phyloP scores from a whole-genome alignment of 2,888 invertebrate genomes.

The Drosophila mulleri region DNA sequence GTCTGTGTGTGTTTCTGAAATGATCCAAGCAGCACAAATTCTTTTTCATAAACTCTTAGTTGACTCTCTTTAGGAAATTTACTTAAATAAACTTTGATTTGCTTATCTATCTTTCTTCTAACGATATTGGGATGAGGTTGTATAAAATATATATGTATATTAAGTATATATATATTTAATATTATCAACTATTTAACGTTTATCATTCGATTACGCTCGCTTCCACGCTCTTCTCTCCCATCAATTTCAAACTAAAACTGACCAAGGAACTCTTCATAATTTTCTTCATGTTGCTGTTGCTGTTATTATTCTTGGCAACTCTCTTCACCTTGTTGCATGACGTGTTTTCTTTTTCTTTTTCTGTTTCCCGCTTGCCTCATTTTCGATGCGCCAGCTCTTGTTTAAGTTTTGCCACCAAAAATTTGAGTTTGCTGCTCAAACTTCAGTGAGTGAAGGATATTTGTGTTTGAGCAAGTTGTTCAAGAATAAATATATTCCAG shows the following conservation, averaged over 20 bases:
- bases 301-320: conserved; percentile 1
- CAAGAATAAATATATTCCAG: conserved; percentile 9
- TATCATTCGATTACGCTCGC: not conserved
- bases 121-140: too few relatives aligned
- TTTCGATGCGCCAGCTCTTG: conserved; percentile 18
- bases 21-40: too few relatives aligned
- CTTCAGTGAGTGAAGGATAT: conserved; percentile 13
- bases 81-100: too few relatives aligned
- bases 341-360: not conserved
- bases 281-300: not conserved
- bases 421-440: conserved; percentile 18
- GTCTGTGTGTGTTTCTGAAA: too few relatives aligned
- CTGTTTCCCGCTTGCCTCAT: conserved; percentile 1
- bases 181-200: not conserved
- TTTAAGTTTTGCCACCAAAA: conserved; percentile 27
- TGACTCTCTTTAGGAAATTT: too few relatives aligned
- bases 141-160: not conserved
- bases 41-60: too few relatives aligned
- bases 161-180: not conserved
- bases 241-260: not conserved
- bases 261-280: not conserved
- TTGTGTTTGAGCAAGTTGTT: conserved; percentile 29
- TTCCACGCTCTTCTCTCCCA: not conserved
- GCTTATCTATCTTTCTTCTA: too few relatives aligned
- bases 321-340: conserved; percentile 22